These are phyloP conservation scores for Andricus curvator DNA, from an alignment of 2,888 invertebrate genomes.

Conservation along the genomic window DNA sequence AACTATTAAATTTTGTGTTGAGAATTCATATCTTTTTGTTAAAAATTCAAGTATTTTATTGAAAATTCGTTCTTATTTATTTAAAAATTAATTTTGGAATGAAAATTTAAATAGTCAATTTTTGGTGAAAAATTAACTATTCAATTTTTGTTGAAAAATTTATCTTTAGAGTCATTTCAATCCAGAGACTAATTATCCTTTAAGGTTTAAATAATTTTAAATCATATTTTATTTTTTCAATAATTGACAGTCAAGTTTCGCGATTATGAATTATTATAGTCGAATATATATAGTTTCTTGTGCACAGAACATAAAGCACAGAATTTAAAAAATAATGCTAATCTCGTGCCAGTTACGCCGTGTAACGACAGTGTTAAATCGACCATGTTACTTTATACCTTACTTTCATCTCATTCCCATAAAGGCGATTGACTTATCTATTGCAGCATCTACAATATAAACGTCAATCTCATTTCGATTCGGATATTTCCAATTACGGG, in stretches of 20 bases:
- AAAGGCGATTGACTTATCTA: not conserved
- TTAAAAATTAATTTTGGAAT: too few species aligned
- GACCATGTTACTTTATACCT: slow-evolving; percentile 54
- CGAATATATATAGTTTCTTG: not conserved
- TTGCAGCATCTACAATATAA: not conserved
- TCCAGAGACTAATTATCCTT: not conserved
- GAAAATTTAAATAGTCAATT: too few species aligned
- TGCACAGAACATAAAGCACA: not conserved
- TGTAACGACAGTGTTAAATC: slow-evolving; percentile 57
- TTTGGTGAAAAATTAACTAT: too few species aligned
- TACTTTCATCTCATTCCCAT: slow-evolving; percentile 59
- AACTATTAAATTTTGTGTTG: too few species aligned
- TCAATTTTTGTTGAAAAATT: not conserved
- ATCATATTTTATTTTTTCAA: not conserved
- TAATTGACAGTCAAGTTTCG: not conserved
- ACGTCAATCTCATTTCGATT: slow-evolving; percentile 5
- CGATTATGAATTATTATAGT: not conserved
- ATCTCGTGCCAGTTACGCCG: slow-evolving; percentile 14
- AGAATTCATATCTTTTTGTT: too few species aligned
- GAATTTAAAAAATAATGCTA: slow-evolving; percentile 3
- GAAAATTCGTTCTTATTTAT: too few species aligned
- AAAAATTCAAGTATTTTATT: too few species aligned
- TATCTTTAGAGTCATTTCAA: not conserved
- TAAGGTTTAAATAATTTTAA: not conserved
- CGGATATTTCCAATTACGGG: not conserved